These are phyloP conservation scores for Takifugu flavidus DNA, from an alignment of 2,113 vertebrate species.

Conservation along the genomic window DNA sequence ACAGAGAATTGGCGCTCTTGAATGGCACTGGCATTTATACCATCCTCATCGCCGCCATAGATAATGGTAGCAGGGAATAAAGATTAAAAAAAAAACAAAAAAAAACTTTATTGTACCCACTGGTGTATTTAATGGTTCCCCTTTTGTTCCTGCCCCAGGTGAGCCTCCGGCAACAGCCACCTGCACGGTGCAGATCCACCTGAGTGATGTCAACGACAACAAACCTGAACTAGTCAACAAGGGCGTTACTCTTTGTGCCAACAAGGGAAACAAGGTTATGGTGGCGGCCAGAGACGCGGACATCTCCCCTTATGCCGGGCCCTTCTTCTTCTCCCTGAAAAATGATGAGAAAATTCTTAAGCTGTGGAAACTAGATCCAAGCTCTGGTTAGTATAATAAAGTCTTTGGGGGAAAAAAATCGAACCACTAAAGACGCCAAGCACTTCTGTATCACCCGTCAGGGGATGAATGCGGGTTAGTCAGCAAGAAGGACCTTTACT, in stretches of 20 bases:
- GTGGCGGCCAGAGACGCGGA: slow-evolving; percentile 62
- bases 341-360: slow-evolving; percentile 22
- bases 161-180: slow-evolving; percentile 70
- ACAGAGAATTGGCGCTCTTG: slow-evolving; percentile 75
- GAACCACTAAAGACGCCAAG: not conserved
- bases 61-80: slow-evolving; percentile 67
- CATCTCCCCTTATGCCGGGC: slow-evolving; percentile 60
- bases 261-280: slow-evolving; percentile 31
- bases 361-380: slow-evolving; percentile 72
- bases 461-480: slow-evolving; percentile 61
- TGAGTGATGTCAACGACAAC: slow-evolving; percentile 77
- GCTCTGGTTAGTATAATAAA: slow-evolving; percentile 43
- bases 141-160: slow-evolving; percentile 48
- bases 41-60: slow-evolving; percentile 65
- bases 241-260: slow-evolving; percentile 60
- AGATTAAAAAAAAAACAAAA: too few relatives aligned
- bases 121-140: not conserved
- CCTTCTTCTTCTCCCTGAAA: slow-evolving; percentile 72
- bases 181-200: slow-evolving; percentile 67
- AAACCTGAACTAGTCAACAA: slow-evolving; percentile 54
- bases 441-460: slow-evolving; percentile 5
- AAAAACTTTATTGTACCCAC: too few relatives aligned
- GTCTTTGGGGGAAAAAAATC: not conserved
- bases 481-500: slow-evolving; percentile 57
- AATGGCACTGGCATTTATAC: slow-evolving; percentile 62